phyloP scores from a whole-genome alignment of 2,113 vertebrate genomes.

The Oncorhynchus gorbuscha region DNA sequence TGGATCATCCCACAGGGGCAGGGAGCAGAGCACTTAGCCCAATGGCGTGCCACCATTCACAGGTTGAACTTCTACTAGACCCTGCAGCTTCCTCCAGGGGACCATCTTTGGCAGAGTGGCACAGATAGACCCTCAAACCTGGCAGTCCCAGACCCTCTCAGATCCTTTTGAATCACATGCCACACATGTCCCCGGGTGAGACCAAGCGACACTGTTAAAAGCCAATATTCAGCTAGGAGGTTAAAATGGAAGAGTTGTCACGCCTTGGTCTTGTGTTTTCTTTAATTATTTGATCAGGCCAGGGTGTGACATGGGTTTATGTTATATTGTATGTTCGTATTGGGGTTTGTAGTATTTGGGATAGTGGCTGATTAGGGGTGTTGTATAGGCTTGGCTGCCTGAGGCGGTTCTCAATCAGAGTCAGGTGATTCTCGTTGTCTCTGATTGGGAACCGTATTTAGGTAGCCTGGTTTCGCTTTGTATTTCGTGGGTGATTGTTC shows the following conservation, averaged over 20 bases:
- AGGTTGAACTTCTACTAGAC: conserved; percentile 44
- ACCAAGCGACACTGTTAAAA: conserved; percentile 42
- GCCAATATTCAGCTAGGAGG: conserved; percentile 31
- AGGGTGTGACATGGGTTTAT: too few relatives aligned
- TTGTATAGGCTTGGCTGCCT: too few relatives aligned
- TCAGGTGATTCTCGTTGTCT: too few relatives aligned
- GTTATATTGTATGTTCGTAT: too few relatives aligned
- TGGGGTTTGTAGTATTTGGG: too few relatives aligned
- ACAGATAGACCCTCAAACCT: conserved; percentile 32
- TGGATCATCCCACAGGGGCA: conserved; percentile 32
- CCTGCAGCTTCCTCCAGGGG: conserved; percentile 34
- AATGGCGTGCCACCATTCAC: conserved; percentile 24
- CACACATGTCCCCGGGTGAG: conserved; percentile 22
- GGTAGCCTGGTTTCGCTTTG: too few relatives aligned
- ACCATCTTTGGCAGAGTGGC: conserved; percentile 23
- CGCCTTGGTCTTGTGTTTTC: too few relatives aligned
- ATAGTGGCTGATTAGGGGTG: too few relatives aligned
- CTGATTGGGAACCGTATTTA: too few relatives aligned
- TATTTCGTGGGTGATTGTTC: too few relatives aligned
- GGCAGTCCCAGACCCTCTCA: conserved; percentile 24
- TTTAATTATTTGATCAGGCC: too few relatives aligned
- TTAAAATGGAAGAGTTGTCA: conserved; percentile 16
- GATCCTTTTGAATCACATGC: conserved; percentile 7
- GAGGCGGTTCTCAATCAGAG: too few relatives aligned
- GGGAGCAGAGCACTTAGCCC: conserved; percentile 53